Evolutionary conservation across 2,113 vertebrate species (phyloP), one percentile per base, ranked within the genome.

Genomic region (Malurus elegans): DNA sequence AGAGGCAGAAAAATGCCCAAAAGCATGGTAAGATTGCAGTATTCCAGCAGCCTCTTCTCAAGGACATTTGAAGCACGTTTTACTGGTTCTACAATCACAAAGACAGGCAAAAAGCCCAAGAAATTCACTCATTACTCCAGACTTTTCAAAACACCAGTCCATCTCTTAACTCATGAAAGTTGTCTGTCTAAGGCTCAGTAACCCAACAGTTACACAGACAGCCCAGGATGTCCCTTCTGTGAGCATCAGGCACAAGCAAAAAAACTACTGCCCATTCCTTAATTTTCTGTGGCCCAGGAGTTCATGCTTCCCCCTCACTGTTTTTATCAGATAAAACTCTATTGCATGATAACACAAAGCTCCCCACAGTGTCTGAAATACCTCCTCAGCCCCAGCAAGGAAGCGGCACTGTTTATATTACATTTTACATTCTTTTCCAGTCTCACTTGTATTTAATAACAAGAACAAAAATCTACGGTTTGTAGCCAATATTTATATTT

Each of bases 401-500:
- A 88, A 82, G 28, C 25, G 40, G 28, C 1, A 4, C 34, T 69
- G n/a, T 93, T 94, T 85, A 90, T 48, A 47, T 4, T n/a, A 11
- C 14, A 45, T 78, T 89, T 89, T 57, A 64, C 40, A 23, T 78
- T 60, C 8, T 67, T 83, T 66, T 88, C 48, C 67, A 84, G 61
- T 64, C 71, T 44, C 40, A 61, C 28, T 86, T 67, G 10, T 67
- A 82, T 88, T 88, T 96, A 91, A 47, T 50, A 94, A 86, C 12
- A 66, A 70, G 26, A 86, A 79, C 47, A 83, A 91, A 73, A 91
- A 60, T 17, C 31, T 56, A 18, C 32, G 28, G 50, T 86, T 78
- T 67, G 44, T 57, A 65, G 86, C 48, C 76, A 86, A 87, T 91
- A 84, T 86, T 93, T 88, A 17, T 71, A 45, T 74, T 91, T 94